Conservation (phyloP, 2,888 invertebrate genomes). For the Dryocosmus kuriphilus region DNA sequence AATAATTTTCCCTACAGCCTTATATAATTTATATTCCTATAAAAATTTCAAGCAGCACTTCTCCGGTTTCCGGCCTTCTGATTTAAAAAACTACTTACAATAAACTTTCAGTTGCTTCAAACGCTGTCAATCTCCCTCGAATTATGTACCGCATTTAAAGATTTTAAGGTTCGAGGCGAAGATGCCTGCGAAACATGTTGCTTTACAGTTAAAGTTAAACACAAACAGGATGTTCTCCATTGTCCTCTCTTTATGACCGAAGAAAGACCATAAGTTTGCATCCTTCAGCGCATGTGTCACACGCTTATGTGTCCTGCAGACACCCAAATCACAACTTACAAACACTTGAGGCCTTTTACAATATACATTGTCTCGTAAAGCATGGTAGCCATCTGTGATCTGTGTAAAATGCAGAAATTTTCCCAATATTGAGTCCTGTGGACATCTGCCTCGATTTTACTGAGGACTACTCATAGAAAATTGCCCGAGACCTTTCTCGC, state of each 20-base stretch:
- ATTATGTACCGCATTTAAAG: background rate
- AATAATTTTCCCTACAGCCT: background rate
- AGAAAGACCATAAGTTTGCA: conserved; percentile 26
- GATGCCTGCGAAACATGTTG: conserved; percentile 21
- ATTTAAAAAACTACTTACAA: conserved; percentile 18
- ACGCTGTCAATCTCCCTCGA: conserved; percentile 12
- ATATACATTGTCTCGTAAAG: background rate
- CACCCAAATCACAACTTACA: background rate
- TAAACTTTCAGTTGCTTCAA: conserved; percentile 1
- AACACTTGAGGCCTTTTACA: conserved; percentile 12
- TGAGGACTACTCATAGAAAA: background rate
- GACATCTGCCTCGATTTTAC: conserved; percentile 23
- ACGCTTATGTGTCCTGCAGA: conserved; percentile 8
- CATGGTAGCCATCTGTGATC: background rate
- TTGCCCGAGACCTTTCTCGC: background rate
- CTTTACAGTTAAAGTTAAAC: conserved; percentile 29
- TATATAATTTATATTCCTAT: conserved; percentile 10
- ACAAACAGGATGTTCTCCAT: conserved; percentile 19
- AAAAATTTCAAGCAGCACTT: background rate
- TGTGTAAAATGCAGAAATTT: background rate
- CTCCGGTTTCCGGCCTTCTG: background rate
- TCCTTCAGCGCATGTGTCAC: conserved; percentile 20
- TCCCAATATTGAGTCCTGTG: background rate
- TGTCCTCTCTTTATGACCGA: conserved; percentile 18
- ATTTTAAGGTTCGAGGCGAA: conserved; percentile 1